These are phyloP conservation scores for Pseudotriccus pelzelni DNA, from an alignment of 2,797 vertebrate genomes.

Conservation along the genomic window DNA sequence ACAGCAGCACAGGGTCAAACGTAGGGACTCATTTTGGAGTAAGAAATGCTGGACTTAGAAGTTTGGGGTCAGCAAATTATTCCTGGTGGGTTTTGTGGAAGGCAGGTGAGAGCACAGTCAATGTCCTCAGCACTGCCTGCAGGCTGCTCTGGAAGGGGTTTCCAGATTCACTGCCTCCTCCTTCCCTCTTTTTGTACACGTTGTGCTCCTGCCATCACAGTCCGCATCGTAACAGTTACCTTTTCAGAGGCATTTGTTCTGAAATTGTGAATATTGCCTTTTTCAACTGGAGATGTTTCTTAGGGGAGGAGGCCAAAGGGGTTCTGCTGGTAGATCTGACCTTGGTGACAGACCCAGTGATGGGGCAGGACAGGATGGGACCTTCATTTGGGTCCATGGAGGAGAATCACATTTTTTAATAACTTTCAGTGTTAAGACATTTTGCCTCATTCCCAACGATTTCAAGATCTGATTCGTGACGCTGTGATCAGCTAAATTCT, in stretches of 20 bases:
- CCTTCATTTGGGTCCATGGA: neutral
- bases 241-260: neutral
- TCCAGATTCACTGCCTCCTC: neutral
- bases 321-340: neutral
- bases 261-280: neutral
- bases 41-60: neutral
- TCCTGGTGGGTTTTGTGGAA: neutral
- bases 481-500: neutral
- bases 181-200: neutral
- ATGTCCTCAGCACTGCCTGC: neutral
- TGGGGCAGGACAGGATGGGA: too few relatives aligned
- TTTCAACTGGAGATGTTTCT: neutral
- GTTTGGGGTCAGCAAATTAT: neutral
- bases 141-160: neutral
- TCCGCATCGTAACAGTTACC: neutral
- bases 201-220: rapidly evolving
- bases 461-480: neutral
- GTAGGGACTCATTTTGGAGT: neutral
- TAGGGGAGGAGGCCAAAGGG: neutral
- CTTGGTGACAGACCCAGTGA: neutral
- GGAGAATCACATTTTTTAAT: neutral
- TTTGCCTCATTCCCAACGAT: neutral
- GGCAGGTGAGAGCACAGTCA: neutral
- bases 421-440: neutral
- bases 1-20: neutral